Percentiles rank a stretch among this genome's conserved stretches.
These are phyloP conservation scores for Chiroxiphia lanceolata DNA, from an alignment of 2,797 vertebrate genomes.

Conservation along the genomic window DNA sequence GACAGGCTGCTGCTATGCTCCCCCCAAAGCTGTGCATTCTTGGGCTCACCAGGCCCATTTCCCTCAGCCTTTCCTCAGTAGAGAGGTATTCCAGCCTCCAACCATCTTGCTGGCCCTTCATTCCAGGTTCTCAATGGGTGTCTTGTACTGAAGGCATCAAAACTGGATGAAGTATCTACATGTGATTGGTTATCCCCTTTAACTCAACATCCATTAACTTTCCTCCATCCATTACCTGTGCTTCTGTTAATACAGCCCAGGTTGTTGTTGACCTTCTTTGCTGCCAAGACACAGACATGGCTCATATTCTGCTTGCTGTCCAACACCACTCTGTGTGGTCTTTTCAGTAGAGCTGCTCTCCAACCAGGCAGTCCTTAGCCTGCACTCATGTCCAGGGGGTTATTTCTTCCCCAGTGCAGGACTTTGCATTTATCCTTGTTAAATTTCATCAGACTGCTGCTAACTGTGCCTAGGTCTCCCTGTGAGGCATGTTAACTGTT, in stretches of 20 bases:
- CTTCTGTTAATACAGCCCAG: background rate
- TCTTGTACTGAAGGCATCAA: background rate
- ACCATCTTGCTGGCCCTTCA: rapidly evolving
- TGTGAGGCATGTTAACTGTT: background rate
- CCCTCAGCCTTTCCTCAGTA: background rate
- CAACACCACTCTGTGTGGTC: rapidly evolving
- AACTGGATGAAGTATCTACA: background rate
- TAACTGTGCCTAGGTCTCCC: background rate
- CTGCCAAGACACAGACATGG: background rate
- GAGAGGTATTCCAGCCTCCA: background rate
- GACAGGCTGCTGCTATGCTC: background rate
- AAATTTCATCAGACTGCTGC: background rate
- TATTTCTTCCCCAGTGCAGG: background rate
- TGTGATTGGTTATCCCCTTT: background rate
- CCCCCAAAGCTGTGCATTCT: background rate
- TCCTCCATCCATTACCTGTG: background rate
- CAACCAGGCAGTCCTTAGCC: background rate
- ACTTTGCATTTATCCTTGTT: background rate
- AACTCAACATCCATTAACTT: background rate
- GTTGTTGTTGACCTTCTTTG: background rate
- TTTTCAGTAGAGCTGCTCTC: background rate
- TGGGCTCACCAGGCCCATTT: background rate
- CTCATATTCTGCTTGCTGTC: background rate
- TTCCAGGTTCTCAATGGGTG: background rate
- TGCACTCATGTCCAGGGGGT: background rate